These are phyloP conservation scores for Distichodus sexfasciatus DNA, from an alignment of 2,797 vertebrate genomes.

Conservation along the genomic window DNA sequence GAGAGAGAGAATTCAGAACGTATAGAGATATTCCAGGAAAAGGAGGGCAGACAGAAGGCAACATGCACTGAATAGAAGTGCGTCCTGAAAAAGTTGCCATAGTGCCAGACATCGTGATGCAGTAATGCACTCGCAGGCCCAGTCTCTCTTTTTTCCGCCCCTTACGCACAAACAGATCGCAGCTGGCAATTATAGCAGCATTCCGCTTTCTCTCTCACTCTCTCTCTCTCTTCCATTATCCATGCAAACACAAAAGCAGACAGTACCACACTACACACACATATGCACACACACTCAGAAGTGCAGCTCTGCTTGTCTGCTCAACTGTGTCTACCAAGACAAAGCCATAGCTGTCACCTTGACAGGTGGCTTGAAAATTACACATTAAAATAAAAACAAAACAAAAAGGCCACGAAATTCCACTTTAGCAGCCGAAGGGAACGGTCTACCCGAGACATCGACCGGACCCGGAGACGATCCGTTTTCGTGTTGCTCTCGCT, in stretches of 20 bases:
- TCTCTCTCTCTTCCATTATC: conserved; percentile 13
- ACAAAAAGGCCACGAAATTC: conserved; percentile 16
- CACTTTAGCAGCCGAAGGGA: neutral
- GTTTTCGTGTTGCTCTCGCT: conserved; percentile 6
- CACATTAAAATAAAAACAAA: conserved; percentile 35
- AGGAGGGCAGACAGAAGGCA: conserved; percentile 32
- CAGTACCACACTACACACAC: neutral
- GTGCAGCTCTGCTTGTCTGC: neutral
- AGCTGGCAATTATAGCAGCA: conserved; percentile 27
- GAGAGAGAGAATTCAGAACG: conserved; percentile 20
- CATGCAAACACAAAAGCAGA: conserved; percentile 5
- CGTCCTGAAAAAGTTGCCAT: conserved; percentile 1
- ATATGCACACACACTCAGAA: neutral
- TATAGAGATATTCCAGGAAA: conserved; percentile 30
- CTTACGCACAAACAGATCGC: neutral
- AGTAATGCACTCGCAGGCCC: conserved; percentile 19
- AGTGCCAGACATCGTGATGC: conserved; percentile 11
- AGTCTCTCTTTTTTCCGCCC: neutral
- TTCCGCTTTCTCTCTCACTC: no score
- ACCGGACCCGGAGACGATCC: conserved; percentile 21
- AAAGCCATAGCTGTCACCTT: neutral
- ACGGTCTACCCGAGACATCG: conserved; percentile 22
- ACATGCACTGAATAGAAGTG: neutral
- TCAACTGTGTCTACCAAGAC: conserved; percentile 11
- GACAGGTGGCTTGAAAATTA: conserved; percentile 25